Conservation (phyloP, 2,888 invertebrate species). For the Prosapia bicincta region DNA sequence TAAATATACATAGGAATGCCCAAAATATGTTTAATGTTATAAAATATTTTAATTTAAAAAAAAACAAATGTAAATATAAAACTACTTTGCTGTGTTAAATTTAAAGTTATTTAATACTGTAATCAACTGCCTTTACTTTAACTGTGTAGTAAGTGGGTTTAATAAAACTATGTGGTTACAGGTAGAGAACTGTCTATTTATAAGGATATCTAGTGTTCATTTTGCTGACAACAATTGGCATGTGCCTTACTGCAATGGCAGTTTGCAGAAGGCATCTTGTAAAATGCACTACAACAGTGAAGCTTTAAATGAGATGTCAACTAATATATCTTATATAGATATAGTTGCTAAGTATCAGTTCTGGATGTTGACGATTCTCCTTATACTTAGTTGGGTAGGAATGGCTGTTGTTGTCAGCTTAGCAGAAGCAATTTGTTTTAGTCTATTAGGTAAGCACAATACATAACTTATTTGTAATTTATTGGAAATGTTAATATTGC, state of each 20-base stretch:
- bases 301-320: slow-evolving; percentile 49
- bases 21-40: no score
- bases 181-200: slow-evolving; percentile 39
- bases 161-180: no score
- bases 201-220: slow-evolving; percentile 28
- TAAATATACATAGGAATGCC: no score
- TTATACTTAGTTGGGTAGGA: slow-evolving; percentile 76
- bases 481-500: neutral
- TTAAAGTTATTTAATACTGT: no score
- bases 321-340: slow-evolving; percentile 43
- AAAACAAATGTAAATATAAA: no score
- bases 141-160: no score
- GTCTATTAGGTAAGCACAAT: slow-evolving; percentile 64
- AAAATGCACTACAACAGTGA: slow-evolving; percentile 49
- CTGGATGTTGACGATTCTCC: slow-evolving; percentile 71
- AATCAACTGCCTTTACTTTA: no score
- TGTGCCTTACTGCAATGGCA: neutral
- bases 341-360: slow-evolving; percentile 54
- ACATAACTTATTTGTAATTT: no score
- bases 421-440: slow-evolving; percentile 86
- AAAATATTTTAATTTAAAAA: no score
- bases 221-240: neutral
- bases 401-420: slow-evolving; percentile 85
- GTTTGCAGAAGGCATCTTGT: slow-evolving; percentile 50
- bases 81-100: no score